Conservation (phyloP, 2,113 vertebrate species). For the Hipposideros armiger region DNA sequence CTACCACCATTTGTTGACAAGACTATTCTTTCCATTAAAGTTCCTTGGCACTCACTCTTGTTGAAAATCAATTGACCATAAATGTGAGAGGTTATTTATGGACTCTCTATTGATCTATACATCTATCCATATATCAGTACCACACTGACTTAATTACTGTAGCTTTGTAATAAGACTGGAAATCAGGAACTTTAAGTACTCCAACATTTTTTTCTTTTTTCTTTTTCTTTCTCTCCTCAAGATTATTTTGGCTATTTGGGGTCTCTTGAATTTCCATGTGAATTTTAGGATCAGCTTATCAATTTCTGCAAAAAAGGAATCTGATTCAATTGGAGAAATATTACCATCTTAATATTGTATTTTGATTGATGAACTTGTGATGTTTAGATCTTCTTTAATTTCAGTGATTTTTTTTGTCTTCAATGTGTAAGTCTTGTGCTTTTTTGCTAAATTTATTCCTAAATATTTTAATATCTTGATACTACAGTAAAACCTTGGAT, state of each 20-base stretch:
- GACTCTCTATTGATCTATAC: neutral
- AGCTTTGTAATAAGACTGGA: neutral
- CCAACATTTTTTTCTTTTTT: neutral
- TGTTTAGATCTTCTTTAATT: neutral
- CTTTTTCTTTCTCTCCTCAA: neutral
- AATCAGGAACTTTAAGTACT: neutral
- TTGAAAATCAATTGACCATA: slow-evolving; percentile 9
- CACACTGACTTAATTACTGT: neutral
- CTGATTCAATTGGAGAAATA: neutral
- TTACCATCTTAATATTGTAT: neutral
- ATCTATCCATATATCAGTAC: neutral
- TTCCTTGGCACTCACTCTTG: neutral
- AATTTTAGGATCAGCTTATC: slow-evolving; percentile 14
- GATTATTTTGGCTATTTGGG: neutral
- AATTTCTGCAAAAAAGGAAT: neutral
- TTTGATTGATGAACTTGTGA: neutral
- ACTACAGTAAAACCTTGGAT: neutral
- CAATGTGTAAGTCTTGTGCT: neutral
- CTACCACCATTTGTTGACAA: neutral
- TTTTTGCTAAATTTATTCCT: neutral
- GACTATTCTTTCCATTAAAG: neutral
- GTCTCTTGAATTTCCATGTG: neutral
- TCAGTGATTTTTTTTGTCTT: neutral
- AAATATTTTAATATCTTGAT: neutral
- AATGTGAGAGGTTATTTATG: neutral